Evolutionary conservation across 2,888 invertebrate genomes (phyloP), one percentile per base, ranked within the genome.

Genomic region (Pandemis corylana): DNA sequence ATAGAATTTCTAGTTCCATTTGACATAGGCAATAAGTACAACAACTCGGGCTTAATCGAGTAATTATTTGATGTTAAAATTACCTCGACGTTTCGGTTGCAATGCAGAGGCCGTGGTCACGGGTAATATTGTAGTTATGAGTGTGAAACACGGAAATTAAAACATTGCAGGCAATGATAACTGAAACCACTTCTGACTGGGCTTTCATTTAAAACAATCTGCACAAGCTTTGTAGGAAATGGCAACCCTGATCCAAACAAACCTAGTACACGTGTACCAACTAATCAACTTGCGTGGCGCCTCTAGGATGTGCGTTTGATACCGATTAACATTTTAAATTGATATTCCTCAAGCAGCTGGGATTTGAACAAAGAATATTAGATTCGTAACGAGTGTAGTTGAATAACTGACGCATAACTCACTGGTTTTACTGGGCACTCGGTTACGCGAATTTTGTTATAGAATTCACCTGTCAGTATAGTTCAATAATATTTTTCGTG

Each of bases 321-420:
- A 74, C 44, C n/a, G 68, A 76, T 78, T 78, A 65, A 68, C 67
- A 77, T 81, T 77, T 68, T 68, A 76, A 66, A 80, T 79, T 76
- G 75, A 77, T 79, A 79, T 78, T 80, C 77, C 62, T 71, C 7
- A 7, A 36, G 61, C 70, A 61, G 42, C 36, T 59, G 46, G 13
- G 62, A 53, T 53, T 70, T 71, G 70, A 71, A 44, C 63, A 62
- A 62, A 65, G 70, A 75, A 72, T 69, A 41, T 46, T 28, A 69
- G 59, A 71, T 72, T 78, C 78, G 77, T 78, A 78, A 80, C 75
- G 72, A 63, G 68, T 63, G 67, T 81, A 71, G 67, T 81, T 82
- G 75, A 71, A 71, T 80, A 81, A 82, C 68, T 76, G 46, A 68
- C 4, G 72, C 77, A 77, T 80, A 82, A 80, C 78, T 56, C 49